Evolutionary conservation across 2,797 vertebrate genomes (phyloP), one percentile per base, ranked within the genome.

Genomic region (Sebastes matsubarae): DNA sequence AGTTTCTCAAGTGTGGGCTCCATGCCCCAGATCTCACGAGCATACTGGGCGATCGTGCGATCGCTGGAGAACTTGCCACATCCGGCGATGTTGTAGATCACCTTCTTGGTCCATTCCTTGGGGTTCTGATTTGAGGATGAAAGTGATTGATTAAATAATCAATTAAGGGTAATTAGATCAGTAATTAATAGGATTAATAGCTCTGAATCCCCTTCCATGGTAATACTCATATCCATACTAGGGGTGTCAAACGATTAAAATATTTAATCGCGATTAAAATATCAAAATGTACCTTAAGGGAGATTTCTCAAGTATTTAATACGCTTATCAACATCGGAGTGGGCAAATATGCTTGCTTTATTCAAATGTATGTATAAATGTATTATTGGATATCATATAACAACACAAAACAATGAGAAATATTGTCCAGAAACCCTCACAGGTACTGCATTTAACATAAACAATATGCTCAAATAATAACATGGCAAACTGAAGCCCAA

Each of bases 61-160:
- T 98, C 97, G 1, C 97, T 98, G 84, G 97, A 98, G 95, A 98
- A 98, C 90, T 98, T 98, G 81, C 97, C 97, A 5, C 96, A 96
- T 13, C 95, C 95, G 14, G 97, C 97, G n/a, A 98, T 98, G 92
- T 98, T 98, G 88, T 93, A 76, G 89, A 98, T 98, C 87, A 96
- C 97, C 95, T 94, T 98, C 94, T 96, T 96, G 70, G 97, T 97
- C 97, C 97, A 98, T 92, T 98, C 97, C 90, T 95, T 97, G 7
- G 97, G 94, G 88, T 98, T 97, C 97, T 98, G 86, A 63, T 54
- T 13, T 16, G 2, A 57, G 14, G 22, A 80, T 8, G 25, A 77
- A 54, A 76, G 68, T 2, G 34, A 82, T 58, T 25, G 20, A 77
- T 55, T 8, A 54, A 67, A 13, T 58, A 2, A 29, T 30, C 8